Percentiles rank a stretch among this genome's conserved stretches.
These are phyloP conservation scores for Palaemon carinicauda DNA, from an alignment of 1,140 invertebrate genomes.

Conservation along the genomic window DNA sequence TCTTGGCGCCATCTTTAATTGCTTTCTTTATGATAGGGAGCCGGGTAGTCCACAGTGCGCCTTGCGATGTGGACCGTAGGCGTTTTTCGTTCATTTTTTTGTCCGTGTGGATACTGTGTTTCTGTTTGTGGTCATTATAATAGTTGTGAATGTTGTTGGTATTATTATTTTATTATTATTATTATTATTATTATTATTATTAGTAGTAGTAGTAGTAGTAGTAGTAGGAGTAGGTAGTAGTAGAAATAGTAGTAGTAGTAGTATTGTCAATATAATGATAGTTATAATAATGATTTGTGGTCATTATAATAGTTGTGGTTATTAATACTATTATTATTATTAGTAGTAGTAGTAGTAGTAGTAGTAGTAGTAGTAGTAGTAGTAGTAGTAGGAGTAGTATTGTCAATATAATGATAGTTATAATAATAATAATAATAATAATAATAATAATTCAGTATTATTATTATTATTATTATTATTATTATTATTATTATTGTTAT, in stretches of 20 bases:
- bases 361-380: not conserved
- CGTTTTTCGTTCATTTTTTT: too few species aligned
- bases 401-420: not conserved
- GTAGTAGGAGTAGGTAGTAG: not conserved
- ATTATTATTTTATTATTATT: not conserved
- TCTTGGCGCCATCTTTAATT: too few species aligned
- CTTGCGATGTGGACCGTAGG: too few species aligned
- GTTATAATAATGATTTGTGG: not conserved
- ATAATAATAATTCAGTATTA: too few species aligned
- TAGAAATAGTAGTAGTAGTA: not conserved
- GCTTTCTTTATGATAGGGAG: too few species aligned
- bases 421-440: slow-evolving; percentile 1
- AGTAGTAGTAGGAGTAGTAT: not conserved
- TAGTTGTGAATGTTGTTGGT: not conserved
- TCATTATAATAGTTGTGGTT: not conserved
- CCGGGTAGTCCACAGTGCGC: too few species aligned
- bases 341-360: not conserved
- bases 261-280: not conserved
- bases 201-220: not conserved
- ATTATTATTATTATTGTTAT: not conserved
- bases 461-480: slow-evolving; percentile 9
- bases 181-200: not conserved
- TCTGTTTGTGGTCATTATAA: not conserved
- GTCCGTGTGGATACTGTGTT: too few species aligned
- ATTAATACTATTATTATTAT: not conserved